A percentile compares a stretch with the other conserved stretches of the same genome.
These are phyloP conservation scores for Heliothis peltigera DNA, from an alignment of 2,888 invertebrate genomes.

Conservation along the genomic window DNA sequence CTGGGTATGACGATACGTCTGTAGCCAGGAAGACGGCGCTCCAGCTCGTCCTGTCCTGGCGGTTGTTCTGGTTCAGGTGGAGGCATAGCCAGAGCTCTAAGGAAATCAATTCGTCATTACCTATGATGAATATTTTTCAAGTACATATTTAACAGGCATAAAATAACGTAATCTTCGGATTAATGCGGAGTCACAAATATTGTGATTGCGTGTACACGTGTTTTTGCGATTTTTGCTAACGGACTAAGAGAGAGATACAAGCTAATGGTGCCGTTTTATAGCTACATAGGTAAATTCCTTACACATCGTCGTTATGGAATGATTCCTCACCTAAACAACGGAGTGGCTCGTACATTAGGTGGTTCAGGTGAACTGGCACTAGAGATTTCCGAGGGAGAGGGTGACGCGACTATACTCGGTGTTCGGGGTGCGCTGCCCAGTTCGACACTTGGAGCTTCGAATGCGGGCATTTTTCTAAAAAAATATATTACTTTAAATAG, in stretches of 20 bases:
- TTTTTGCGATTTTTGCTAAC: too few relatives aligned
- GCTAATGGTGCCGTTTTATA: too few relatives aligned
- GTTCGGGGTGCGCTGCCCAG: constrained; percentile 81
- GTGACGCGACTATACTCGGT: constrained; percentile 75
- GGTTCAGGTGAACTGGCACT: constrained; percentile 85
- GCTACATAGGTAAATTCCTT: too few relatives aligned
- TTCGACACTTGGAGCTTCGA: constrained; percentile 82
- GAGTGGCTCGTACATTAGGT: constrained; percentile 76
- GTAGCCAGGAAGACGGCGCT: constrained; percentile 87
- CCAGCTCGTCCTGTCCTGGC: constrained; percentile 84
- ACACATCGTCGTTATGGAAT: too few relatives aligned
- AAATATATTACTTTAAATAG: neutral
- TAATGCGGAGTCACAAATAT: too few relatives aligned
- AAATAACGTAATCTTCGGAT: neutral
- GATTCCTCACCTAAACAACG: constrained; percentile 79
- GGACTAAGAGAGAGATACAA: too few relatives aligned
- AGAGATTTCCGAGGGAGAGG: constrained; percentile 85
- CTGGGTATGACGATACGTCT: constrained; percentile 89
- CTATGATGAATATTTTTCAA: neutral
- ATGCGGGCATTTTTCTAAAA: constrained; percentile 74
- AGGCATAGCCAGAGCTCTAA: constrained; percentile 83
- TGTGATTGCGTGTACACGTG: too few relatives aligned
- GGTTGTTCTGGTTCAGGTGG: constrained; percentile 86
- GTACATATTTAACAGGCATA: neutral
- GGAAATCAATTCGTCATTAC: constrained; percentile 12